Evolutionary conservation across 2,888 invertebrate genomes (phyloP), one percentile per base, ranked within the genome.

Genomic region (Rotaria macrura): DNA sequence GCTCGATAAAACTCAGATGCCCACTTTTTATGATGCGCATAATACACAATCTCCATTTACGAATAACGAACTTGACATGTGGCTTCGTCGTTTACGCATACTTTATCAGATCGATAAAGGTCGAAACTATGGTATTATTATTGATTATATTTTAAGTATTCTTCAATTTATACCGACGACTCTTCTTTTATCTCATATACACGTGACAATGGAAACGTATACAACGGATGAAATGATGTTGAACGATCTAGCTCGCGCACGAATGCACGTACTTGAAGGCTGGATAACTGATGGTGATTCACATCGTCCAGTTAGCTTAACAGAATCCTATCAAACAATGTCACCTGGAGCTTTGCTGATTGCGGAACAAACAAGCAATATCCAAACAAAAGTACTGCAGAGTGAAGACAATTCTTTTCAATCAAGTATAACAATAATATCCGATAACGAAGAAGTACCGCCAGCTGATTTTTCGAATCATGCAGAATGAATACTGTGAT

Each of bases 31-130:
- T 25, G 43, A 79, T 79, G 25, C 6, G 43, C 9, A n/a, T 25
- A 43, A 40, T 1, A n/a, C 79, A n/a, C 40, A 10, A 12, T 3
- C 43, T 43, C 1, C 7, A 43, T 79, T 79, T 40, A 79, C 9
- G n/a, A 43, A 43, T n/a, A 43, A 79, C n/a, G 79, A 79, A 43
- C 10, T 74, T 3, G n/a, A 43, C 20, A n/a, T n/a, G 25, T 79
- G 79, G 79, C 79, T 79, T 12, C 40, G 43, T 43, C 79, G 79
- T 79, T n/a, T 79, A 79, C 40, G n/a, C 14, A 43, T 79, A 20
- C 79, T 79, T 79, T 79, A 79, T 79, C 40, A 40, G 43, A 43
- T 79, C 12, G 79, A 79, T 79, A 79, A 43, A 79, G 40, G 79
- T 43, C 79, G 79, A 79, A 43, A 79, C 43, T 79, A 43, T n/a